These are phyloP conservation scores for Tauraco hartlaubi DNA, from an alignment of 2,797 vertebrate genomes.

Conservation along the genomic window DNA sequence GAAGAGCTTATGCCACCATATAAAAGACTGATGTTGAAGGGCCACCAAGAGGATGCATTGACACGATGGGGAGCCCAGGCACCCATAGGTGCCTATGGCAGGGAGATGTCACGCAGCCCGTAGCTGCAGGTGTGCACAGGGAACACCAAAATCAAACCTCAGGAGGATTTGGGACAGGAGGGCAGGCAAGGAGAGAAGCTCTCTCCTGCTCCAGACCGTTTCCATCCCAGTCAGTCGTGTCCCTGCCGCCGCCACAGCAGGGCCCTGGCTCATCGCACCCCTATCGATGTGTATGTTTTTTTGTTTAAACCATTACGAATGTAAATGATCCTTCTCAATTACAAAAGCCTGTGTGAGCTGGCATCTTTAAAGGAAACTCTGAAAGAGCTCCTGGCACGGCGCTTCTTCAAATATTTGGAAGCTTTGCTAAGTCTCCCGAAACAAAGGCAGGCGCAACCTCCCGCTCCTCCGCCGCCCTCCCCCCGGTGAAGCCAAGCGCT, in stretches of 20 bases:
- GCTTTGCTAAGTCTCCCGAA: conserved; percentile 36
- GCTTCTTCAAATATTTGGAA: conserved; percentile 52
- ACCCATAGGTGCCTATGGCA: not conserved
- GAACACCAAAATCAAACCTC: not conserved
- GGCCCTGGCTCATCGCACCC: not conserved
- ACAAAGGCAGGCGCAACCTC: conserved; percentile 13
- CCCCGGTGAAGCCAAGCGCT: not conserved
- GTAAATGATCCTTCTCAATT: conserved; percentile 56
- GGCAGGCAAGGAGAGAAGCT: not conserved
- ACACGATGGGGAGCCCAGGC: not conserved
- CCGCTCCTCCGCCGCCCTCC: not conserved
- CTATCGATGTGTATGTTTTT: not conserved
- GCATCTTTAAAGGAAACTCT: conserved; percentile 58
- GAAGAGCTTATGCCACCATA: not conserved
- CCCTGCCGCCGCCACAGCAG: not conserved
- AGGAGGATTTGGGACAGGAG: not conserved
- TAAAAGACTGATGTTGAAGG: not conserved
- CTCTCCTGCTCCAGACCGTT: not conserved
- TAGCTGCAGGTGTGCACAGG: not conserved
- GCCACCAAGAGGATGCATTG: not conserved
- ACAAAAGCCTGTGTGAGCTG: conserved; percentile 52
- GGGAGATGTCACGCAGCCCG: accelerated
- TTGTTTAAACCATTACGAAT: conserved; percentile 46
- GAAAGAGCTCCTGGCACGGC: conserved; percentile 31
- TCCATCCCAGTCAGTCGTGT: not conserved